phyloP scores from a whole-genome alignment of 2,113 vertebrate species.

The Addax nasomaculatus region DNA sequence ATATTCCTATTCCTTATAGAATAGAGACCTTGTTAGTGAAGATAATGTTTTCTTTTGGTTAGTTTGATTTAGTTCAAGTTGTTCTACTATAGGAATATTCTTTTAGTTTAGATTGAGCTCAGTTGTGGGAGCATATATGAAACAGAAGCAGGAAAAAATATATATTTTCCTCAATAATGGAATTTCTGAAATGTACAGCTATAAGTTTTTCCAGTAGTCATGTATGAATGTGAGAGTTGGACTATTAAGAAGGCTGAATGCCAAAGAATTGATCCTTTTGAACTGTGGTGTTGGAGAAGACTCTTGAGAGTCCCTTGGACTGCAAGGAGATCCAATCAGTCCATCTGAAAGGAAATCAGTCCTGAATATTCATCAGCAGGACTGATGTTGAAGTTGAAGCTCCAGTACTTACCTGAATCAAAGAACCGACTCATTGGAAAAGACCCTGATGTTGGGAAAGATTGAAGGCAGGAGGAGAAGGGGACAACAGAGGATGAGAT shows the following conservation, averaged over 20 bases:
- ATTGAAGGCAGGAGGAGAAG: neutral
- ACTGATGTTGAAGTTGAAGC: neutral
- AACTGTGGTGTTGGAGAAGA: neutral
- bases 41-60: constrained; percentile 18
- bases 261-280: neutral
- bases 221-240: neutral
- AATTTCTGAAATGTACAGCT: neutral
- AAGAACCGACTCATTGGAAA: neutral
- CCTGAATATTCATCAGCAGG: neutral
- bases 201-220: neutral
- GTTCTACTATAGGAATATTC: neutral
- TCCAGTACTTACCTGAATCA: neutral
- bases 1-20: neutral
- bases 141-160: neutral
- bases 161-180: neutral
- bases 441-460: neutral
- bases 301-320: neutral
- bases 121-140: neutral
- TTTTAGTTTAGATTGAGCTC: constrained; percentile 6
- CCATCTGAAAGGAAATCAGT: neutral
- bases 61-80: neutral
- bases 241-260: neutral
- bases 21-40: neutral
- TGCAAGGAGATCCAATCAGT: neutral
- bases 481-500: neutral